These are phyloP conservation scores for Drosophila mojavensis DNA, from an alignment of 1,140 invertebrate species.

Conservation along the genomic window DNA sequence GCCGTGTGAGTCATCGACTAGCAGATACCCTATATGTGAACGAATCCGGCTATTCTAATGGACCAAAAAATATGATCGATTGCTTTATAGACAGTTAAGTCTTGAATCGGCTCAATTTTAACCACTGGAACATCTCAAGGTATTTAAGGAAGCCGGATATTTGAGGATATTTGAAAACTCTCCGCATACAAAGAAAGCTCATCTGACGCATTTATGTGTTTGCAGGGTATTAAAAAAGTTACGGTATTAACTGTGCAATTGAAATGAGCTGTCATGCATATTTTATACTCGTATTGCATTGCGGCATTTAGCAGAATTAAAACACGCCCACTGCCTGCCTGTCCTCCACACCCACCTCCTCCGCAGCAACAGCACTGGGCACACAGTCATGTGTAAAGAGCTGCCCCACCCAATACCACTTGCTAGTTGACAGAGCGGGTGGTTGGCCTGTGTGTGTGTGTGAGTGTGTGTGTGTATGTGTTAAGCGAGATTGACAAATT, in stretches of 20 bases:
- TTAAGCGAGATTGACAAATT: conserved; percentile 75
- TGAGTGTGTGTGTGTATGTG: not conserved
- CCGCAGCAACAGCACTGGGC: not conserved
- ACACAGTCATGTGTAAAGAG: conserved; percentile 36
- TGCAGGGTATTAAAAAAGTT: conserved; percentile 16
- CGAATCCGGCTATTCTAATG: no score
- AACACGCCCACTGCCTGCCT: conserved; percentile 39
- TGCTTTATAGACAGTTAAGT: no score
- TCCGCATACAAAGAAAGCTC: no score
- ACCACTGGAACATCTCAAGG: no score
- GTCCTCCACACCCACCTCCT: not conserved
- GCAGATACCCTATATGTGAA: no score
- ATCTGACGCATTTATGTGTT: not conserved
- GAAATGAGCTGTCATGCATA: conserved; percentile 72
- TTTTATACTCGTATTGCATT: conserved; percentile 50
- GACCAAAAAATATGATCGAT: no score
- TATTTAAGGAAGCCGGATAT: no score
- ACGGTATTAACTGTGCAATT: no score
- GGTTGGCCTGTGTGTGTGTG: conserved; percentile 3
- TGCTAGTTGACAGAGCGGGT: conserved; percentile 2
- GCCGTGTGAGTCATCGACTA: no score
- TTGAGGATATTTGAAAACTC: no score
- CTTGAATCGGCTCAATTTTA: no score
- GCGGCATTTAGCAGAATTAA: conserved; percentile 74
- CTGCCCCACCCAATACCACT: not conserved